Conservation (phyloP, 2,113 vertebrate species). For the Tor tambroides region DNA sequence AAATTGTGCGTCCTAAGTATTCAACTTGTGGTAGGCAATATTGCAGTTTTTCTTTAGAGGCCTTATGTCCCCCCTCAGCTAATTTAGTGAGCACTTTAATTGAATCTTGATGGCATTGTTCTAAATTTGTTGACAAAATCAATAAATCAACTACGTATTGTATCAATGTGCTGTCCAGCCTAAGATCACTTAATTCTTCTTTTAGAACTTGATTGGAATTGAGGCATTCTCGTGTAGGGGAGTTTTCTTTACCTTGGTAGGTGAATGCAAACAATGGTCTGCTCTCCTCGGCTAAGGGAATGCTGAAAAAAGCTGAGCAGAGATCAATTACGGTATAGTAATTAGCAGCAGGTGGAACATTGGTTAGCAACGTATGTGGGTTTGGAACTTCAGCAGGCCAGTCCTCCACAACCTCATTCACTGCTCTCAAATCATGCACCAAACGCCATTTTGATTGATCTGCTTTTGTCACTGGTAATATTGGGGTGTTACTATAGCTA, state of each 20-base stretch:
- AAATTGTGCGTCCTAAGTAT: neutral
- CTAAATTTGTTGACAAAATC: neutral
- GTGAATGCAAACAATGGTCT: slow-evolving; percentile 33
- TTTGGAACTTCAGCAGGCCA: neutral
- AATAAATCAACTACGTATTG: neutral
- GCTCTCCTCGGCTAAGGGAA: neutral
- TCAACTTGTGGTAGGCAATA: slow-evolving; percentile 13
- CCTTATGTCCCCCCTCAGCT: too few relatives aligned
- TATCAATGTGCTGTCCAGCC: neutral
- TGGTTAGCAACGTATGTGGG: neutral
- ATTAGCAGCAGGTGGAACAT: neutral
- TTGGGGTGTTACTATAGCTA: neutral
- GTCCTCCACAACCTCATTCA: neutral
- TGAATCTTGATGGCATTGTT: neutral
- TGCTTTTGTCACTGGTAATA: neutral
- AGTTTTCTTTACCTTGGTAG: neutral
- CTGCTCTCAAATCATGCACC: neutral
- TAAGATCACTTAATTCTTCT: neutral
- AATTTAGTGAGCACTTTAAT: neutral
- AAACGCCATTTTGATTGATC: neutral
- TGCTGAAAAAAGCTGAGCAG: too few relatives aligned
- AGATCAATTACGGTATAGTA: neutral
- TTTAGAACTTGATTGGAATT: neutral
- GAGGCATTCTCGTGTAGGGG: neutral
- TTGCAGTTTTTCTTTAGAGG: neutral